These are phyloP conservation scores for Sinotaia quadrata DNA, from an alignment of 2,888 invertebrate genomes.

Conservation along the genomic window DNA sequence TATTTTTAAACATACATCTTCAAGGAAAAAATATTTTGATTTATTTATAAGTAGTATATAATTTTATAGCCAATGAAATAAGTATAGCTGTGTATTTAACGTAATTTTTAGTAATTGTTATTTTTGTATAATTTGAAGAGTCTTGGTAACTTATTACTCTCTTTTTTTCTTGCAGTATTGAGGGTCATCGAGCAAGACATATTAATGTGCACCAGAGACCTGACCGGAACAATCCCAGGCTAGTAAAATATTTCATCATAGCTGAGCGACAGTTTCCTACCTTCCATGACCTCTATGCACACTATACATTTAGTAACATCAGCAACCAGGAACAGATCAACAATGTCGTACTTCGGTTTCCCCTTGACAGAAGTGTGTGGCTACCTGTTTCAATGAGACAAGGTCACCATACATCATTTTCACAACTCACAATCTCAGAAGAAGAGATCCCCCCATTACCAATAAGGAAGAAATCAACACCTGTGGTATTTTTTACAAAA, in stretches of 20 bases:
- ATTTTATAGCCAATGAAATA: background rate
- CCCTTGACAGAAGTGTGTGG: slow-evolving; percentile 9
- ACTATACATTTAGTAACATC: slow-evolving; percentile 27
- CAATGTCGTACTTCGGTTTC: slow-evolving; percentile 27
- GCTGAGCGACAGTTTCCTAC: slow-evolving; percentile 16
- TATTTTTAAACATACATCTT: too few relatives aligned
- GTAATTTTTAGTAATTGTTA: too few relatives aligned
- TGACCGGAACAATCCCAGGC: background rate
- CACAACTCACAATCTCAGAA: background rate
- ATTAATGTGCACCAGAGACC: slow-evolving; percentile 10
- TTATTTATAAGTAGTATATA: background rate
- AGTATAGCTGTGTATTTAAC: background rate
- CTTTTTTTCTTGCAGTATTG: slow-evolving; percentile 4
- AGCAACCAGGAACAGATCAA: slow-evolving; percentile 30
- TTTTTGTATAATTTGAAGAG: too few relatives aligned
- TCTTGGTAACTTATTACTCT: background rate
- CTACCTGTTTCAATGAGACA: background rate
- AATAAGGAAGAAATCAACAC: background rate
- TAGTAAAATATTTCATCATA: slow-evolving; percentile 19
- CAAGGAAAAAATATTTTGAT: background rate
- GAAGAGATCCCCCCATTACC: slow-evolving; percentile 8
- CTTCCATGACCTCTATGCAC: slow-evolving; percentile 28
- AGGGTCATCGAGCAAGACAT: slow-evolving; percentile 6
- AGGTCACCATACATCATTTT: background rate
- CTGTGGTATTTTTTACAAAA: background rate